Percentiles rank a stretch among this genome's conserved stretches.
Evolutionary conservation across 2,113 vertebrate genomes (phyloP).

Genomic region (Chlorodrepanis virens): DNA sequence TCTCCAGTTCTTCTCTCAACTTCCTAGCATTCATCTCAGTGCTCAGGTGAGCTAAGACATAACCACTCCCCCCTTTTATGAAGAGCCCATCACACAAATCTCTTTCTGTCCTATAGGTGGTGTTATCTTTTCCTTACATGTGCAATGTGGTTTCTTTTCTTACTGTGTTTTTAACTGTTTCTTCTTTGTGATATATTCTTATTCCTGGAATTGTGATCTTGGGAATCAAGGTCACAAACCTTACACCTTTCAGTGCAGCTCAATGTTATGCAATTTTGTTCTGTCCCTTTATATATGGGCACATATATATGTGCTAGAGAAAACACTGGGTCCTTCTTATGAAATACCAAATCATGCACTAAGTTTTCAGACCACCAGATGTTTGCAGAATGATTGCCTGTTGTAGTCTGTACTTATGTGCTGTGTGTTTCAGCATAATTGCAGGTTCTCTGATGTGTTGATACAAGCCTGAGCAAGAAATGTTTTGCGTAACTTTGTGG

Average conservation of each 20-base stretch:
- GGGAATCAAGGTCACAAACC: background rate
- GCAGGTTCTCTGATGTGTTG: background rate
- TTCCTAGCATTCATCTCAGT: background rate
- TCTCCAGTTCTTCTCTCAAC: background rate
- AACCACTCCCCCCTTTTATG: background rate
- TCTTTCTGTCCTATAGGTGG: background rate
- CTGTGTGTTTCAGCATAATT: background rate
- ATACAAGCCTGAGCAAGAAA: background rate
- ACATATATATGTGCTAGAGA: background rate
- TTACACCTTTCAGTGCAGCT: background rate
- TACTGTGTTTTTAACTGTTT: background rate
- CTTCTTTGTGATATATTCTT: background rate
- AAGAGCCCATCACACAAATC: background rate
- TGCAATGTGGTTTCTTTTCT: background rate
- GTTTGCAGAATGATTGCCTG: background rate
- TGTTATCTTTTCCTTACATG: background rate
- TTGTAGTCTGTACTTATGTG: background rate
- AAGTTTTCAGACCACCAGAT: background rate
- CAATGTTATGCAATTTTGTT: background rate
- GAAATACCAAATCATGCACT: background rate
- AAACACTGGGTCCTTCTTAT: background rate
- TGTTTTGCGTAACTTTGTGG: rapidly evolving
- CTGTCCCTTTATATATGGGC: background rate
- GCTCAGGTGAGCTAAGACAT: background rate
- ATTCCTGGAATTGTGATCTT: background rate